These are phyloP conservation scores for Larimichthys polyactis DNA, from an alignment of 2,113 vertebrate species.

Conservation along the genomic window DNA sequence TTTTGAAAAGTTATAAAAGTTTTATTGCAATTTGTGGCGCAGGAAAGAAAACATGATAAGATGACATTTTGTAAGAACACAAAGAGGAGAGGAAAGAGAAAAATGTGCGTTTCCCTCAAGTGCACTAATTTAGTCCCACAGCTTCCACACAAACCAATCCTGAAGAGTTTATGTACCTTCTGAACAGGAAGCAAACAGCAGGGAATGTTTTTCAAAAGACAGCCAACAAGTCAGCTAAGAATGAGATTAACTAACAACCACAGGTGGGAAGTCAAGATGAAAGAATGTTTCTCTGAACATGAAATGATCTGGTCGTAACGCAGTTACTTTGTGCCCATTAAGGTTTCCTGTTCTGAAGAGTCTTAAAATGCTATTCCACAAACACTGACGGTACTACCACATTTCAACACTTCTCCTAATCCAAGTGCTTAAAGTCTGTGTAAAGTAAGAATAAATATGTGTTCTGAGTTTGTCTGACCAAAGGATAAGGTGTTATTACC, in stretches of 20 bases:
- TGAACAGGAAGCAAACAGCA: constrained; percentile 4
- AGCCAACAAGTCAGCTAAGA: background rate
- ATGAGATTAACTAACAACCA: background rate
- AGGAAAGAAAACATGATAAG: constrained; percentile 47
- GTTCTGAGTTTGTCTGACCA: too few relatives aligned
- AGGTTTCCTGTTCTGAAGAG: background rate
- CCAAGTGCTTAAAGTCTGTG: background rate
- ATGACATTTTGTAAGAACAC: constrained; percentile 47
- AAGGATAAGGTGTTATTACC: too few relatives aligned
- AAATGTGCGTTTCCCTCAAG: constrained; percentile 5
- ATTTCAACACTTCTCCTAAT: background rate
- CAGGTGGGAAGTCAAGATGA: background rate
- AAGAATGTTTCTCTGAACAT: background rate
- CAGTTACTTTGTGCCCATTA: background rate
- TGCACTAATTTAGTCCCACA: constrained; percentile 15
- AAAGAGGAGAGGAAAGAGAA: background rate
- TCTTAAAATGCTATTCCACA: background rate
- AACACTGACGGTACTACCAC: background rate
- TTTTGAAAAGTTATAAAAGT: constrained; percentile 82
- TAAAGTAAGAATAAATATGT: too few relatives aligned
- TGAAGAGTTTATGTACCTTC: constrained; percentile 24
- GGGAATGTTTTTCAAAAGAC: constrained; percentile 24
- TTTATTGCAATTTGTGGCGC: constrained; percentile 80
- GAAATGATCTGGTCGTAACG: background rate
- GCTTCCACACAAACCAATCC: constrained; percentile 14